Percentiles rank a stretch among this genome's conserved stretches.
phyloP scores from a whole-genome alignment of 2,888 invertebrate genomes.

The Osedax fenrisi region DNA sequence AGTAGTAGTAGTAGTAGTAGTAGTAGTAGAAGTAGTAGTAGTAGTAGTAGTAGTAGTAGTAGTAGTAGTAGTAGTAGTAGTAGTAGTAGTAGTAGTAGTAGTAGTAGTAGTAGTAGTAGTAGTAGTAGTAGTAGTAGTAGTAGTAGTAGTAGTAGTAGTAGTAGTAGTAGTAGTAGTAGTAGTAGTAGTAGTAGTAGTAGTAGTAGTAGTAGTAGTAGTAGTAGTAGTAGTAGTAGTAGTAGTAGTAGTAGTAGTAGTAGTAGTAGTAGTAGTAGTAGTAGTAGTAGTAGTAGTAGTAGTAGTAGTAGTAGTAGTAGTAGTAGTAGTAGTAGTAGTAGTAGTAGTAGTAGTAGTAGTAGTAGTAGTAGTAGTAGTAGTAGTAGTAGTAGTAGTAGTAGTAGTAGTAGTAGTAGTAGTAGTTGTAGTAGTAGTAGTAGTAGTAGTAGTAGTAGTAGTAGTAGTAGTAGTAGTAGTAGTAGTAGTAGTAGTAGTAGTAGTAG shows the following conservation, averaged over 20 bases:
- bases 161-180: conserved; percentile 9
- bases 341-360: background rate
- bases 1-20: conserved; percentile 12
- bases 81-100: conserved; percentile 21
- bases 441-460: background rate
- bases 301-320: background rate
- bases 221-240: conserved; percentile 13
- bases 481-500: background rate
- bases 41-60: conserved; percentile 10
- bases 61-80: conserved; percentile 19
- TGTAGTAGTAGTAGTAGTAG: background rate
- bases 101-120: conserved; percentile 19
- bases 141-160: background rate
- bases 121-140: conserved; percentile 18
- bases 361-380: background rate
- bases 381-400: background rate
- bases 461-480: conserved; percentile 8
- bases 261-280: conserved; percentile 12
- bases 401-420: background rate
- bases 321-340: background rate
- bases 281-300: conserved; percentile 6
- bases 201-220: conserved; percentile 15
- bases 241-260: conserved; percentile 4
- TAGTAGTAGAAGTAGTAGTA: conserved; percentile 9
- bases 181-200: conserved; percentile 17